phyloP scores from a whole-genome alignment of 2,113 vertebrate genomes.

The Galemys pyrenaicus region DNA sequence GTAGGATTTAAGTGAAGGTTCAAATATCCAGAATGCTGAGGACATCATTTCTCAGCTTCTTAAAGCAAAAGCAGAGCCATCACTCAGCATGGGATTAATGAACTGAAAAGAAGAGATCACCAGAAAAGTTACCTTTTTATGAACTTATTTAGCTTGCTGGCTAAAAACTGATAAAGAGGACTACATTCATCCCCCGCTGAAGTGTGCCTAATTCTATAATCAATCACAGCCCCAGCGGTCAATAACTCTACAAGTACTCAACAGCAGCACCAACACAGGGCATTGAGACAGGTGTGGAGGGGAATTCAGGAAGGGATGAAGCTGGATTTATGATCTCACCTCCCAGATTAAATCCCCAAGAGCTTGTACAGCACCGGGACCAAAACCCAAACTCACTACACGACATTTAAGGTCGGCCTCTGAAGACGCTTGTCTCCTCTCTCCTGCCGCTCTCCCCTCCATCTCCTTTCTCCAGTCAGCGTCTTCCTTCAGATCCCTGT shows the following conservation, averaged over 20 bases:
- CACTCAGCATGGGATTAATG: conserved; percentile 27
- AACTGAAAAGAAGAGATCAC: conserved; percentile 45
- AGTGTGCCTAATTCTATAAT: conserved; percentile 44
- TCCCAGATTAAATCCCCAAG: not conserved
- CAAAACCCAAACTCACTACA: not conserved
- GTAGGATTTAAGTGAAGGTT: conserved; percentile 11
- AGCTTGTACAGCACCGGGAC: not conserved
- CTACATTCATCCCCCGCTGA: conserved; percentile 17
- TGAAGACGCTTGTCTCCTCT: not conserved
- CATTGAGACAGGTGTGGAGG: not conserved
- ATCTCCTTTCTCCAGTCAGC: not conserved
- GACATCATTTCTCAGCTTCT: not conserved
- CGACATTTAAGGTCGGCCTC: not conserved
- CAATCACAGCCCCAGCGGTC: conserved; percentile 16
- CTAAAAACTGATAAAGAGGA: conserved; percentile 42
- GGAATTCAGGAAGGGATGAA: not conserved
- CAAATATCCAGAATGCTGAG: not conserved
- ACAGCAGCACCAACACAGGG: not conserved
- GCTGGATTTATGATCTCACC: not conserved
- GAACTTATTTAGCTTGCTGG: conserved; percentile 27
- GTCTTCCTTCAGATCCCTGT: not conserved
- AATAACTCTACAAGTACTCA: conserved; percentile 5
- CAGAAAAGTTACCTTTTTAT: conserved; percentile 36
- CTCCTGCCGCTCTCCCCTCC: not conserved
- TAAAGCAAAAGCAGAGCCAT: conserved; percentile 43